A percentile compares a stretch with the other conserved stretches of the same genome.
These are phyloP conservation scores for Lasius fuliginosus DNA, from an alignment of 2,888 invertebrate species.

Conservation along the genomic window DNA sequence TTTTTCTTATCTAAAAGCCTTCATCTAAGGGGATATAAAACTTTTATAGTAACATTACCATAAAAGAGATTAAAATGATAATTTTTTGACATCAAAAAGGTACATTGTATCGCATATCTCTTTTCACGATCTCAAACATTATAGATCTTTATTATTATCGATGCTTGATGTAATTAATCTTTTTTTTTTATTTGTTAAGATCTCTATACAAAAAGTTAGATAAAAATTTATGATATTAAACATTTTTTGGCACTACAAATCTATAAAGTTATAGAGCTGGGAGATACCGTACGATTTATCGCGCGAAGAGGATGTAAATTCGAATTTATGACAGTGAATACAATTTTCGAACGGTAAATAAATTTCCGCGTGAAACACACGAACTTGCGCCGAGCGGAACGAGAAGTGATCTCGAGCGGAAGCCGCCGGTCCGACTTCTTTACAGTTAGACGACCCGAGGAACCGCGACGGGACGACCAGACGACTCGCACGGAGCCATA, in stretches of 20 bases:
- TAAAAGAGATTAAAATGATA: not conserved
- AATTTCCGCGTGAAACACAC: constrained; percentile 10
- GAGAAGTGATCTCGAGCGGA: not conserved
- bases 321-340: not conserved
- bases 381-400: not conserved
- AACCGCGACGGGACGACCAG: constrained; percentile 19
- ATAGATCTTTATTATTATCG: not conserved
- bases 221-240: not conserved
- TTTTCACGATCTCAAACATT: not conserved
- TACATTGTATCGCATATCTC: not conserved
- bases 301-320: not conserved
- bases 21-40: not conserved
- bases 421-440: not conserved
- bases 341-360: not conserved
- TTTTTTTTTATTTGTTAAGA: not conserved
- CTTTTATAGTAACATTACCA: not conserved
- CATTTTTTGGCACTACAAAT: not conserved
- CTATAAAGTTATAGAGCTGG: not conserved
- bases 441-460: constrained; percentile 30
- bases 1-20: not conserved
- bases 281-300: not conserved
- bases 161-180: not conserved
- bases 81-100: not conserved
- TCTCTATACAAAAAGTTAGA: not conserved
- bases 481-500: constrained; percentile 34